phyloP scores from a whole-genome alignment of 2,797 vertebrate species.

The Lophotriccus pileatus region DNA sequence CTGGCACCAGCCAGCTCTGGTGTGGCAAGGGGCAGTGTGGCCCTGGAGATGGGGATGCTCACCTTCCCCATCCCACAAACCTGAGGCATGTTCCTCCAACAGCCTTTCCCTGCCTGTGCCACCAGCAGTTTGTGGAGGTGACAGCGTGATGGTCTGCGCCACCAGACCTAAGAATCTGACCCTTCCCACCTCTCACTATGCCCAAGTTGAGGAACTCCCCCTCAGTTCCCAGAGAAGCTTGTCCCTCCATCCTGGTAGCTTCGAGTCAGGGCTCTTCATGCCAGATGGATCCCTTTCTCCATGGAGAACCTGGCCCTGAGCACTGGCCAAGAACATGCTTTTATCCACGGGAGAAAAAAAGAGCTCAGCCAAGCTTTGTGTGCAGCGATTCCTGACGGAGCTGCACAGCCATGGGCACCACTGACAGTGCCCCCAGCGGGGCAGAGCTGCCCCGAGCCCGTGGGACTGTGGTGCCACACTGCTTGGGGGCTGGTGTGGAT shows the following conservation, averaged over 20 bases:
- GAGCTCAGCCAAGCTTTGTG: not conserved
- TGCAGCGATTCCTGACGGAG: rapidly evolving
- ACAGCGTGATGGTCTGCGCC: rapidly evolving
- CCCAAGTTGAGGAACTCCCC: not conserved
- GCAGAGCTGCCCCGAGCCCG: not conserved
- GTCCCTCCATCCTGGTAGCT: not conserved
- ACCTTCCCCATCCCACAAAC: not conserved
- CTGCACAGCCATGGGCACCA: rapidly evolving
- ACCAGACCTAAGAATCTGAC: not conserved
- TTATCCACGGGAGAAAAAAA: not conserved
- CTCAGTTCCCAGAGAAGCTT: not conserved
- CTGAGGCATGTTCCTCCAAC: not conserved
- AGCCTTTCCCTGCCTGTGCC: not conserved
- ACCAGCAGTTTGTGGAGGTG: not conserved
- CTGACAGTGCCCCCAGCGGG: rapidly evolving
- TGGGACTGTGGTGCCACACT: rapidly evolving
- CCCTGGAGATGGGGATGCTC: not conserved
- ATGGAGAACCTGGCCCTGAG: not conserved
- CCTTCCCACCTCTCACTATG: not conserved
- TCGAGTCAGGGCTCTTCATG: rapidly evolving
- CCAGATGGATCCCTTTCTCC: not conserved
- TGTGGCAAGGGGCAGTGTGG: not conserved
- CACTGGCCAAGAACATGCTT: not conserved
- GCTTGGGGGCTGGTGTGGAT: not conserved
- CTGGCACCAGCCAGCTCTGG: not conserved